Base-by-base conservation (phyloP, 2,113 vertebrate genomes). In the Struthio camelus region DNA sequence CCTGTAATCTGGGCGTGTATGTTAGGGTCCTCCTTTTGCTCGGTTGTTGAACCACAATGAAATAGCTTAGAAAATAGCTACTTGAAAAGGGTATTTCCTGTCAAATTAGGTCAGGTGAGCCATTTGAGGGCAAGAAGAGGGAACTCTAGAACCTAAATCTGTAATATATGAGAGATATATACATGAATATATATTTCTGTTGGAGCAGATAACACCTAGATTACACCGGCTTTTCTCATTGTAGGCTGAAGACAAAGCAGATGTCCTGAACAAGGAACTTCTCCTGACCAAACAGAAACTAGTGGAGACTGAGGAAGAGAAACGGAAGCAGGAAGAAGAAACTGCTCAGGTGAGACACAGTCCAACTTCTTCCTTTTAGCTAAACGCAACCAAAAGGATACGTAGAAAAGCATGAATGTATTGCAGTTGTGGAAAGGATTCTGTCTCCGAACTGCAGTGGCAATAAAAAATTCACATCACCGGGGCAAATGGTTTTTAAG, bases 241-340 rank as follows among this genome's bases (percentile, higher is more conserved):
- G 25, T 96, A 99, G 99, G 99, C 98, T 10, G 99, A 99, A 97
- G 99, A 99, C 98, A 99, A 99, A 96, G 99, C 99, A 0, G 99
- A 99, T 58, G 98, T 99, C 80, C 76, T 99, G 97, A 99, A 99
- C 97, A 99, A 99, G 96, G 99, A 99, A 92, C 98, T 99, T 73
- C 98, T 99, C 70, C 96, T 99, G 97, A 99, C 99, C 84, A 99
- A 99, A 80, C 99, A 99, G 95, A 98, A 98, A 73, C 98, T 99
- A 30, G 99, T 99, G 95, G 99, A 99, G 95, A 99, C 99, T 0
- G 99, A 99, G 95, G 99, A 99, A 72, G 99, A 99, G 94, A 99
- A 99, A 95, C 98, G 98, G 76, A 99, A 98, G 71, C 99, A 99
- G 95, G 99, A 99, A 92, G 99, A 99, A 85, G 99, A 99, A 98